Evolutionary conservation across 2,888 invertebrate genomes (phyloP).

Genomic region (Eutolmus rufibarbis): DNA sequence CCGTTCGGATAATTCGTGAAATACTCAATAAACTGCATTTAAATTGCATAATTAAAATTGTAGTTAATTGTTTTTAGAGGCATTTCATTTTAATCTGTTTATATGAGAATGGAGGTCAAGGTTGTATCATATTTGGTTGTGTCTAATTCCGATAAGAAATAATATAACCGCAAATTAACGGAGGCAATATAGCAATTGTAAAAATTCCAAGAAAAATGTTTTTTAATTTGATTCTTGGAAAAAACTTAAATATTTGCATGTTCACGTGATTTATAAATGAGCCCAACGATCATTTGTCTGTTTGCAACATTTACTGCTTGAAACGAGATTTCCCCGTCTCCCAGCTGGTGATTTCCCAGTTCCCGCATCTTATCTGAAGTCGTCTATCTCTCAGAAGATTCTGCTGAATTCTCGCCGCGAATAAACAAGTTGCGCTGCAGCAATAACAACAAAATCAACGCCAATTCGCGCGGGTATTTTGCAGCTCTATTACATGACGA

Average conservation of each 20-base stretch:
- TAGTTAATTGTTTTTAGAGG: not conserved
- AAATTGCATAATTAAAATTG: not conserved
- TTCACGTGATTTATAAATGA: not conserved
- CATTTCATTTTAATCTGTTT: not conserved
- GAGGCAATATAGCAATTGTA: not conserved
- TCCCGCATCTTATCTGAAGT: not conserved
- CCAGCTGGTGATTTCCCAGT: not conserved
- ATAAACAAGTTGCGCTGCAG: not conserved
- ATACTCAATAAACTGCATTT: too few species aligned
- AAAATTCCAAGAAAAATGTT: not conserved
- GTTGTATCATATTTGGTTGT: not conserved
- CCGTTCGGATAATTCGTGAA: too few species aligned
- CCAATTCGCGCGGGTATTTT: not conserved
- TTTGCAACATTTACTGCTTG: not conserved
- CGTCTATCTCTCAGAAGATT: not conserved
- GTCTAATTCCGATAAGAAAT: not conserved
- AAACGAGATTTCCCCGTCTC: not conserved
- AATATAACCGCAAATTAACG: not conserved
- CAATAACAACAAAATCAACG: not conserved
- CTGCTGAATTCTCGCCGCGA: not conserved
- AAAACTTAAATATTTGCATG: not conserved
- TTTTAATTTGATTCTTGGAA: not conserved
- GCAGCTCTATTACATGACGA: not conserved
- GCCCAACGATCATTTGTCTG: not conserved
- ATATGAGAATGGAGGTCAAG: not conserved